phyloP scores from a whole-genome alignment of 2,113 vertebrate genomes.

The Grus americana region DNA sequence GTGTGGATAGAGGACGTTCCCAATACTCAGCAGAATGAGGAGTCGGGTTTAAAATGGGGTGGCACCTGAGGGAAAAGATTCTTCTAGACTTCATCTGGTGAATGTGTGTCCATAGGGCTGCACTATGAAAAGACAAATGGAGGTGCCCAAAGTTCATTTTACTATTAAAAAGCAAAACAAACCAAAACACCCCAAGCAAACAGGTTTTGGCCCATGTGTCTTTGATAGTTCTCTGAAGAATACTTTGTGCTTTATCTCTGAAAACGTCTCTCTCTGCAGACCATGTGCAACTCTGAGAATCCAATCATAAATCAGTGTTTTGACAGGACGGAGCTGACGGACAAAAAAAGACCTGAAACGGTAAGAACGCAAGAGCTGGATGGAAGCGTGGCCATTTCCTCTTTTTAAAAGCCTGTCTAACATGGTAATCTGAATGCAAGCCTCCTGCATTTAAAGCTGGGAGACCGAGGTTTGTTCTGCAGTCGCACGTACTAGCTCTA shows the following conservation, averaged over 20 bases:
- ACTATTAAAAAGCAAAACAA: neutral
- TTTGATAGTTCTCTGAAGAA: neutral
- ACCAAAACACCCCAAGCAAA: neutral
- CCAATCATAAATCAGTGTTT: slow-evolving; percentile 93
- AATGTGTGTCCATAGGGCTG: neutral
- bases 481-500: neutral
- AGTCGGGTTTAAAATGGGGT: neutral
- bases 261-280: slow-evolving; percentile 67
- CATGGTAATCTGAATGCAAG: rapidly evolving
- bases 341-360: slow-evolving; percentile 96
- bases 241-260: neutral
- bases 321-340: slow-evolving; percentile 87
- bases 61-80: neutral
- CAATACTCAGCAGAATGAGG: neutral
- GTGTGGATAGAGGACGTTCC: neutral
- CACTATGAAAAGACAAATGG: neutral
- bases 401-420: neutral
- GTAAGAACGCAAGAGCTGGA: slow-evolving; percentile 70
- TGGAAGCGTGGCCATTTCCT: neutral
- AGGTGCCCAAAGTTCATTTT: neutral
- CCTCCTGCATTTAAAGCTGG: neutral
- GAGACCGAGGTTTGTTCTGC: neutral
- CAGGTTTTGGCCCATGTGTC: neutral
- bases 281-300: slow-evolving; percentile 94
- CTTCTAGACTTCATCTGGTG: neutral